These are phyloP conservation scores for Akabosia matsudoensis DNA, from an alignment of 1,140 invertebrate species.

Conservation along the genomic window DNA sequence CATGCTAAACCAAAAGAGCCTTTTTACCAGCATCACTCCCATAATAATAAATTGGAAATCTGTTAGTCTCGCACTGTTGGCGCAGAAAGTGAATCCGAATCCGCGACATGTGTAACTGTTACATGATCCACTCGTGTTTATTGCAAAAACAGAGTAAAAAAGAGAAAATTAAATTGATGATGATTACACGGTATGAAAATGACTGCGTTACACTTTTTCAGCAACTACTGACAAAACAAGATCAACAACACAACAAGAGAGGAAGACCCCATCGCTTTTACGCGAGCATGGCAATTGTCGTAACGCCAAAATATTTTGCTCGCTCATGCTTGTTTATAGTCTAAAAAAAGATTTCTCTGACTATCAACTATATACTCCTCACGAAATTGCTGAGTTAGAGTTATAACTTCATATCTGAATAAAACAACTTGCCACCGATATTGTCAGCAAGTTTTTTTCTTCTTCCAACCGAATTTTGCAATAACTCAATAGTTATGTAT, in stretches of 20 bases:
- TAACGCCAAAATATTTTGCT: neutral
- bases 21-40: neutral
- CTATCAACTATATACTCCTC: neutral
- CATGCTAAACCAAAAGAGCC: neutral
- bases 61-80: neutral
- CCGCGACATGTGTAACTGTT: neutral
- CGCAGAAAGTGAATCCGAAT: neutral
- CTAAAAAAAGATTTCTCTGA: constrained; percentile 17
- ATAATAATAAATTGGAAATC: constrained; percentile 4
- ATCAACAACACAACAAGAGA: neutral
- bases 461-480: no score
- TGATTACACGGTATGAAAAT: constrained; percentile 19
- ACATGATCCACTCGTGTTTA: neutral
- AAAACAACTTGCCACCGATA: no score
- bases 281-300: constrained; percentile 3
- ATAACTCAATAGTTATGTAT: no score
- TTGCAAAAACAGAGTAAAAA: neutral
- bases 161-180: constrained; percentile 14
- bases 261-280: no score
- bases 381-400: no score
- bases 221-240: constrained; percentile 3
- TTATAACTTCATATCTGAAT: no score
- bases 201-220: constrained; percentile 9
- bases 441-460: no score
- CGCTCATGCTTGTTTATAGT: neutral